Percentiles rank a stretch among this genome's conserved stretches.
Conservation (phyloP, 2,888 invertebrate species). For the Hydropsyche betteni region DNA sequence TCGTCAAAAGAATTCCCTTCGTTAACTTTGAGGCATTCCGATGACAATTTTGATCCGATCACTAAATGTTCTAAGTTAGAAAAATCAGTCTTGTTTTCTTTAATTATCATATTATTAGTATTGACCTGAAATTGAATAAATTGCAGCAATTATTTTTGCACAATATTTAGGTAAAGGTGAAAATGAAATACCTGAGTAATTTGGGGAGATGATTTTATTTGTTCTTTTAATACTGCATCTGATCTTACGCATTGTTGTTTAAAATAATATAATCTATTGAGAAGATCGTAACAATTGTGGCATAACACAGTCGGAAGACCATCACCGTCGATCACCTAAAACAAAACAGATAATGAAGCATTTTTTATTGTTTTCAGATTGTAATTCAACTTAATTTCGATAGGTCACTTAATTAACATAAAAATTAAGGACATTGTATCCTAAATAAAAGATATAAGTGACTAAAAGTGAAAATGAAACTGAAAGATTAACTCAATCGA, state of each 20-base stretch:
- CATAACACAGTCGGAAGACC: conserved; percentile 52
- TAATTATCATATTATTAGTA: neutral
- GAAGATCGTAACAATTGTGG: conserved; percentile 51
- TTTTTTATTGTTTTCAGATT: no score
- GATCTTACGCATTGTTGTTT: conserved; percentile 50
- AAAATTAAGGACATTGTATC: no score
- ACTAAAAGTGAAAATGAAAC: no score
- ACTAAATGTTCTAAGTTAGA: neutral
- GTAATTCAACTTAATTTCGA: no score
- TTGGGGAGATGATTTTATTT: conserved; percentile 37
- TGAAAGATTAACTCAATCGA: no score
- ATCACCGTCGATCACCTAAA: conserved; percentile 50
- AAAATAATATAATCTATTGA: conserved; percentile 49
- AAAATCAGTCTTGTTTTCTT: conserved; percentile 21
- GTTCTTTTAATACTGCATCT: conserved; percentile 45
- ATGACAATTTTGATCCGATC: neutral
- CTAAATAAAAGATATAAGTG: no score
- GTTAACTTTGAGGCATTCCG: neutral
- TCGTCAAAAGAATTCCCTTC: neutral
- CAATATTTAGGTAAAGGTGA: neutral
- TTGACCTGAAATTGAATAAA: neutral
- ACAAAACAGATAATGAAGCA: neutral
- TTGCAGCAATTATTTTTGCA: neutral
- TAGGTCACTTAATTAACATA: no score
- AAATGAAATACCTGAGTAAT: conserved; percentile 34